Base-by-base conservation (phyloP, 2,113 vertebrate genomes). In the Oryzias celebensis region DNA sequence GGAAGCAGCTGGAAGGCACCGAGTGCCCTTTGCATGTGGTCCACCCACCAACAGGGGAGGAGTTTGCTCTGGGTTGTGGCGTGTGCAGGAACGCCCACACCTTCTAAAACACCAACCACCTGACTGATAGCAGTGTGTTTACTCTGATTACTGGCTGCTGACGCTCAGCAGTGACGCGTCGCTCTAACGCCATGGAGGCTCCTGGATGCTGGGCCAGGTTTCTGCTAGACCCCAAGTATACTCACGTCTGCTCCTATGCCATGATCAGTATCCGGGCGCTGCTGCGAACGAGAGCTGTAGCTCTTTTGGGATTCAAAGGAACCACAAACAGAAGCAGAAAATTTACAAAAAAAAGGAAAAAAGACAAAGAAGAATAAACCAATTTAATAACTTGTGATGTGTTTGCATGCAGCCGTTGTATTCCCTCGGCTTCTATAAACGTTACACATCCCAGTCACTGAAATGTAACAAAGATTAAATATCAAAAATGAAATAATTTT, bases 31-130 rank as follows among this genome's bases (percentile, higher is more conserved):
- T 99, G 88, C 97, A 99, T 66, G 97, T 99, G 84, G 95, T 97
- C 62, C 97, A 99, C 77, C 97, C 97, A 23, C 94, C 96, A 46
- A 99, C 97, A 0, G 97, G 97, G 63, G 97, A 99, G 87, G 97
- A 99, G 86, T 99, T 99, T 85, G 97, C 97, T 68, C 88, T 99
- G 82, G 97, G 97, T 61, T 99, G 97, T 71, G 97, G 97, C 52
- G 97, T 99, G 78, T 99, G 97, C 91, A 94, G 97, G 92, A 99
- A 99, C 71, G 97, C 97, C 68, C 97, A 99, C 90, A 99, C 97
- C 57, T 99, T 99, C 91, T 99, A 95, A 93, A 90, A 62, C 3
- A 52, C 61, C 52, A 17, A 51, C 88, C 82, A 77, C 75, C 53
- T 65, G 24, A 78, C 52, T 62, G 67, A 78, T 65, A 85, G 82